Evolutionary conservation across 30 jellyfish, hydroid and myxozoan species (phyloP).

Genomic region (Hydra vulgaris): DNA sequence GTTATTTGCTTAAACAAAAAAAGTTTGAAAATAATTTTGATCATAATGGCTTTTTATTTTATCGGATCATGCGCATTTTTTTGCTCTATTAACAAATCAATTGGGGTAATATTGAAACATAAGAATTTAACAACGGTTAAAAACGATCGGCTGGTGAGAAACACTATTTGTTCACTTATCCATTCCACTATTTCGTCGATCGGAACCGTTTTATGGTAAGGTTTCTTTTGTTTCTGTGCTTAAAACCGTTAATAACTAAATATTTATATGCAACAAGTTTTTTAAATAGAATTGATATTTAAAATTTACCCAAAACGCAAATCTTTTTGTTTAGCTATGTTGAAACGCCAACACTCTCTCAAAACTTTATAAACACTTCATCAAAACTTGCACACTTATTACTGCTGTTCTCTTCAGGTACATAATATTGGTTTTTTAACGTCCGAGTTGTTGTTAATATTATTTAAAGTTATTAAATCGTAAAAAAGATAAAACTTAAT

Average conservation of each 20-base stretch:
- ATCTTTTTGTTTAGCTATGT: not conserved
- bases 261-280: not conserved
- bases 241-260: too few relatives aligned
- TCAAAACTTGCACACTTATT: not conserved
- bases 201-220: not conserved
- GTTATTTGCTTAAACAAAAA: too few relatives aligned
- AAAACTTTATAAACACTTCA: not conserved
- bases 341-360: not conserved
- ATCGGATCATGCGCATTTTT: not conserved
- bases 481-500: too few relatives aligned
- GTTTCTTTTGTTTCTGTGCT: not conserved
- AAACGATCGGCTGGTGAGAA: not conserved
- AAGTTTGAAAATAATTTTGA: too few relatives aligned
- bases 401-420: not conserved
- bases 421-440: too few relatives aligned
- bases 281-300: too few relatives aligned
- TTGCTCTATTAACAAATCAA: not conserved
- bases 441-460: too few relatives aligned
- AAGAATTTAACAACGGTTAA: too few relatives aligned
- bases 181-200: not conserved
- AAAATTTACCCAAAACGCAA: too few relatives aligned
- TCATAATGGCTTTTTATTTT: not conserved
- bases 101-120: not conserved
- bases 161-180: not conserved
- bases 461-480: too few relatives aligned